Conservation (phyloP, 2,888 invertebrate species). For the Hydrotaea diabolus region DNA sequence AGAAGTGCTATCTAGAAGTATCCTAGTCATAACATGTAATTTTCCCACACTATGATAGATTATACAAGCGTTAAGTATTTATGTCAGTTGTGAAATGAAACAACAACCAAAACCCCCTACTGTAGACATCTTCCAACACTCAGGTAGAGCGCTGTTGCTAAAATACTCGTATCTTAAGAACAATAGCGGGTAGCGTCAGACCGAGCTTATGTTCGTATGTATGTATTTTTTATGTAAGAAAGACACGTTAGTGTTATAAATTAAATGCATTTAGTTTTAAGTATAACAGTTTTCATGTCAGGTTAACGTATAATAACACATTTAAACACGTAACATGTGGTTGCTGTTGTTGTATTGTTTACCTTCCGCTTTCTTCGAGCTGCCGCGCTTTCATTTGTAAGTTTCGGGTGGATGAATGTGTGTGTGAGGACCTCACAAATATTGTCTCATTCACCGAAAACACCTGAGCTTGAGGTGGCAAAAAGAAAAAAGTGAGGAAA, state of each 20-base stretch:
- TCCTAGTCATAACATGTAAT: slow-evolving; percentile 55
- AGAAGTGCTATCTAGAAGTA: slow-evolving; percentile 8
- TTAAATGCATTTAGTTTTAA: slow-evolving; percentile 41
- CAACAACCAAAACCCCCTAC: no score
- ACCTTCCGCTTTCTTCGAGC: not conserved
- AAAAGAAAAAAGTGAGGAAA: not conserved
- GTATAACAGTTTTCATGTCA: slow-evolving; percentile 43
- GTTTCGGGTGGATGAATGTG: not conserved
- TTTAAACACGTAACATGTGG: not conserved
- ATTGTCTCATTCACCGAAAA: not conserved
- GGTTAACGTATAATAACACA: slow-evolving; percentile 20
- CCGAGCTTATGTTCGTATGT: slow-evolving; percentile 4
- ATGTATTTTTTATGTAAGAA: slow-evolving; percentile 9
- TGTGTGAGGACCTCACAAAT: not conserved
- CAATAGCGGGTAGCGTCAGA: not conserved
- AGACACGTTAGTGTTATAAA: slow-evolving; percentile 36
- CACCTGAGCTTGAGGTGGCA: not conserved
- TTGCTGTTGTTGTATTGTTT: slow-evolving; percentile 9
- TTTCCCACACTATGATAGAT: slow-evolving; percentile 53
- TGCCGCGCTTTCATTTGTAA: not conserved
- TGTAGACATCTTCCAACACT: slow-evolving; percentile 6
- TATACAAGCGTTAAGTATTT: slow-evolving; percentile 47
- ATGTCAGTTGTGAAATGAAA: slow-evolving; percentile 27
- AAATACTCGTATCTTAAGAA: not conserved
- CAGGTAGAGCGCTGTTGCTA: not conserved